These are phyloP conservation scores for Melanerpes aurifrons DNA, from an alignment of 2,113 vertebrate species.

Conservation along the genomic window DNA sequence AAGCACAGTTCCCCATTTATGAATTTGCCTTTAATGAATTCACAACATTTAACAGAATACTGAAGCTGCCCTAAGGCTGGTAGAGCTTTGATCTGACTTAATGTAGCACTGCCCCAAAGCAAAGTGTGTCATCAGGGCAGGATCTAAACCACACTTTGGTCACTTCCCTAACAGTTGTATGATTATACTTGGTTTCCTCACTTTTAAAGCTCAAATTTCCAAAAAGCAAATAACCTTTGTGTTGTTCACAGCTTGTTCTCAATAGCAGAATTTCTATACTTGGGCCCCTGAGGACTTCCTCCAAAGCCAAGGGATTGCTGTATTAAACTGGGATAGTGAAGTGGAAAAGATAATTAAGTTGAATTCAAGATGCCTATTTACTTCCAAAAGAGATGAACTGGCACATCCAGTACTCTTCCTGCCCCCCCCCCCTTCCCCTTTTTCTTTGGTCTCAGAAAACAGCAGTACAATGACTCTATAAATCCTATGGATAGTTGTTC, in stretches of 20 bases:
- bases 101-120: background rate
- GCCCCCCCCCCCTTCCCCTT: background rate
- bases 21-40: accelerated
- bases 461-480: background rate
- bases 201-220: background rate
- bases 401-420: background rate
- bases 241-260: background rate
- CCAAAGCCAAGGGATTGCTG: background rate
- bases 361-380: background rate
- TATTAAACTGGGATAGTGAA: background rate
- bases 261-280: background rate
- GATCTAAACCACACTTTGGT: accelerated
- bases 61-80: background rate
- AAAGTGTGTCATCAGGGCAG: accelerated
- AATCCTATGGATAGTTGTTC: accelerated
- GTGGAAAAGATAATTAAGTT: accelerated
- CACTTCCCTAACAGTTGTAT: background rate
- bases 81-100: background rate
- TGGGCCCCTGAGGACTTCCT: background rate
- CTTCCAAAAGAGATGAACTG: background rate
- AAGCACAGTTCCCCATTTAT: no score
- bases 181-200: background rate
- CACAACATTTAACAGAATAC: accelerated
- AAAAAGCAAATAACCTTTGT: background rate
- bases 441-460: background rate